Conservation (phyloP, 2,113 vertebrate species). For the Sturnus vulgaris region DNA sequence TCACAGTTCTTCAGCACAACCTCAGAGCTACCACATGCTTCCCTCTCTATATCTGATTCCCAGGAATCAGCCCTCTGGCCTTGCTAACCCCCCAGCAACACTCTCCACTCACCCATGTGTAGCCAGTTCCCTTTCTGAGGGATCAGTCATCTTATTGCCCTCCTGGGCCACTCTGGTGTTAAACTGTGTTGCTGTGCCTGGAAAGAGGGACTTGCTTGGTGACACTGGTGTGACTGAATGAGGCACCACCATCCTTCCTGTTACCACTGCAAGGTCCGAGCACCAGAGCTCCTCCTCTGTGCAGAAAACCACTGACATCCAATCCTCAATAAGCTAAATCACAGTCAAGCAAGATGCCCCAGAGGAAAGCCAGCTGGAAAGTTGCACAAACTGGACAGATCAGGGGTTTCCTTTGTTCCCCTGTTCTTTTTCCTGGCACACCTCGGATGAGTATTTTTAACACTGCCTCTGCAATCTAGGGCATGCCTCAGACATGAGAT, state of each 20-base stretch:
- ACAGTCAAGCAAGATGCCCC: not conserved
- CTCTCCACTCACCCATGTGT: not conserved
- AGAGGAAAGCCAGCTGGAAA: not conserved
- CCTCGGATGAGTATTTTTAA: not conserved
- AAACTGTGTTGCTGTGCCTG: not conserved
- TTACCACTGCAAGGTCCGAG: not conserved
- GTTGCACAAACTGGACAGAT: not conserved
- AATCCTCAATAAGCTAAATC: not conserved
- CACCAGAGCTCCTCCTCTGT: not conserved
- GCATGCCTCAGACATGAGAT: not conserved
- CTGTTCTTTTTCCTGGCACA: not conserved
- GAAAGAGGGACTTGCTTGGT: not conserved
- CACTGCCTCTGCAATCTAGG: not conserved
- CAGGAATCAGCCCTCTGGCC: not conserved
- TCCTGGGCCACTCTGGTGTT: not conserved
- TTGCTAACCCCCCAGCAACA: not conserved
- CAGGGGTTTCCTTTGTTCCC: not conserved
- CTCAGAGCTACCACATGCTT: not conserved
- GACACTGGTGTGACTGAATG: not conserved
- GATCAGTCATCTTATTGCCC: not conserved
- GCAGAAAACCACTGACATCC: not conserved
- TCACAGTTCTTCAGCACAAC: not conserved
- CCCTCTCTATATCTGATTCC: not conserved
- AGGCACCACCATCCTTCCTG: not conserved
- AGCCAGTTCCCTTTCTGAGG: not conserved